Evolutionary conservation across 2,797 vertebrate species (phyloP), one percentile per base, ranked within the genome.

Genomic region (Acipenser transmontanus): DNA sequence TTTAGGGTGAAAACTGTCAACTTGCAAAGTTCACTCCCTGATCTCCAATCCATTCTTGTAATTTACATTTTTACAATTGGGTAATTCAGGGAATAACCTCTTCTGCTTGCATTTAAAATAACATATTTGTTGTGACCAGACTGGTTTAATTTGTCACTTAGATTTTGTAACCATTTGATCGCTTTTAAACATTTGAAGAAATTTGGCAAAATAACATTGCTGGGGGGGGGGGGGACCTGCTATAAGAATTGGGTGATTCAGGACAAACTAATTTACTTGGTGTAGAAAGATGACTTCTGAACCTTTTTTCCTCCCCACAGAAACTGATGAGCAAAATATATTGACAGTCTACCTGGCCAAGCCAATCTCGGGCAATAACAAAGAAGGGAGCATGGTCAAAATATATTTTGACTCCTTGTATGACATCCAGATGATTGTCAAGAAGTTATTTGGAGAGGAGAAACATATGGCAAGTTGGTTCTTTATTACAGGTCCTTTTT

Each of bases 391-490:
- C 59, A 87, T 75, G 13, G 70, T 98, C 50, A 79, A 88, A 80
- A 81, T 98, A 68, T 71, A 65, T 63, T 98, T 98, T 72, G 82
- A 78, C 60, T 59, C 73, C 0, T 66, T 89, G 17, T 78, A 88
- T 70, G 80, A 86, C 49, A 72, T 84, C 52, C 62, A 76, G 9
- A 70, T 49, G 52, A 59, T 75, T 49, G 72, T 89, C 14, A 47
- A 47, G 8, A 83, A 69, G 71, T 79, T 88, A 51, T 79, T 89
- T 66, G 86, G 78, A 75, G 78, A 80, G 20, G 79, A 86, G n/a
- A 81, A 77, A 72, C 61, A 82, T 59, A 71, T 81, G 78, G 78
- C 72, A 78, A 74, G 34, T 34, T 34, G 34, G 34, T 34, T 34
- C 34, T 34, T 34, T 34, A 17, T 1, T 34, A 34, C 34, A 34